Conservation (phyloP, 2,797 vertebrate genomes). For the Notolabrus celidotus region DNA sequence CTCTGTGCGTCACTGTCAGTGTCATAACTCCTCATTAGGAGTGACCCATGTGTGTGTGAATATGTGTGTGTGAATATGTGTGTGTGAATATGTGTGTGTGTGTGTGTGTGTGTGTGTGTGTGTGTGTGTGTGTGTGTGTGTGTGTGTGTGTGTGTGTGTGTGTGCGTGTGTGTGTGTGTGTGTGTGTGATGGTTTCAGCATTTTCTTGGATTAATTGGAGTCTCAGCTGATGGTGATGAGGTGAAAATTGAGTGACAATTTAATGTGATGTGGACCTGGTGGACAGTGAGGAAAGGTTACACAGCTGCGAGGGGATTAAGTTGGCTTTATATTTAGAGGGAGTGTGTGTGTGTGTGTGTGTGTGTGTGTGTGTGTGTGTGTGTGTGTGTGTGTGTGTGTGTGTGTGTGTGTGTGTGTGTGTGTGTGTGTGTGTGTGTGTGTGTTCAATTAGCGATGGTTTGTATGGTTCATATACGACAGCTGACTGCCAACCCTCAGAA, state of each 20-base stretch:
- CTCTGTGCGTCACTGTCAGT: constrained; percentile 73
- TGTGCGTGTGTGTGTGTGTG: constrained; percentile 20
- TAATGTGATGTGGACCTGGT: neutral
- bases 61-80: constrained; percentile 32
- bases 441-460: neutral
- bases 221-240: constrained; percentile 1
- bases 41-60: constrained; percentile 37
- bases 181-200: neutral
- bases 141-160: constrained; percentile 28
- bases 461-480: neutral
- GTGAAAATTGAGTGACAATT: neutral
- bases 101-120: constrained; percentile 29
- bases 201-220: constrained; percentile 3
- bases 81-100: constrained; percentile 18
- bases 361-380: neutral
- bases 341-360: neutral
- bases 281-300: neutral
- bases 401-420: neutral
- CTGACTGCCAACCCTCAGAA: too few relatives aligned
- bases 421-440: neutral
- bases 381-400: too few relatives aligned
- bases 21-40: constrained; percentile 63
- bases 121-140: constrained; percentile 20
- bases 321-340: neutral
- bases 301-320: neutral